Base-by-base conservation (phyloP, 2,113 vertebrate species). In the Microcebus lehilahytsara region DNA sequence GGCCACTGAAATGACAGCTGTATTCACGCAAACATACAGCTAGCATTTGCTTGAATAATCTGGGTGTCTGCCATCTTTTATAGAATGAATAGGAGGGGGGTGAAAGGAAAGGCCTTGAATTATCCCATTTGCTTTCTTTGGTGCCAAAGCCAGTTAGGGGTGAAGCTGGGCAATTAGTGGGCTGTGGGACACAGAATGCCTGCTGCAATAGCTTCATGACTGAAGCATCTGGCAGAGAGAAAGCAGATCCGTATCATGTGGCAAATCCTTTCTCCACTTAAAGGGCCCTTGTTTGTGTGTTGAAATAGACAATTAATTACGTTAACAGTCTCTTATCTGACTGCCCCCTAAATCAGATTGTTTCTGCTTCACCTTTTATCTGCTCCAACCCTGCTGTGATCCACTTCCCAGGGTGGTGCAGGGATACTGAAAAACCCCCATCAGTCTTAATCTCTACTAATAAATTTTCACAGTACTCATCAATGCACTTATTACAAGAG, bases 291-390 rank as follows among this genome's bases (percentile, higher is more conserved):
- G 97, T 98, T 98, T 98, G 97, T 97, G 97, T 11, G 96, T 78
- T 97, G 98, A 98, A 98, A 98, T 98, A 98, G 98, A 91, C 98
- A 98, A 98, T 98, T 99, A 98, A 99, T 99, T 98, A 98, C 97
- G 98, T 96, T 98, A 98, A 98, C 97, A 98, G 98, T 96, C 66
- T 0, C 96, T 98, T 56, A 89, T 98, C 97, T 98, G 97, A 97
- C 95, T 96, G 97, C 89, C 51, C 92, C n/a, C 79, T 60, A 60
- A 96, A 93, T 83, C 53, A 97, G 96, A 97, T 58, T 90, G 98
- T 90, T 98, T 98, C 96, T 98, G 86, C 85, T 92, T 97, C 97
- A 92, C 75, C 64, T 77, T 74, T 97, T 95, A 89, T 67, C 93
- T 97, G 64, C 37, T 81, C 79, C 64, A 95, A 25, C 58, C 60